Percentiles rank a stretch among this genome's conserved stretches.
Conservation (phyloP, 2,113 vertebrate genomes). For the Notothenia coriiceps region DNA sequence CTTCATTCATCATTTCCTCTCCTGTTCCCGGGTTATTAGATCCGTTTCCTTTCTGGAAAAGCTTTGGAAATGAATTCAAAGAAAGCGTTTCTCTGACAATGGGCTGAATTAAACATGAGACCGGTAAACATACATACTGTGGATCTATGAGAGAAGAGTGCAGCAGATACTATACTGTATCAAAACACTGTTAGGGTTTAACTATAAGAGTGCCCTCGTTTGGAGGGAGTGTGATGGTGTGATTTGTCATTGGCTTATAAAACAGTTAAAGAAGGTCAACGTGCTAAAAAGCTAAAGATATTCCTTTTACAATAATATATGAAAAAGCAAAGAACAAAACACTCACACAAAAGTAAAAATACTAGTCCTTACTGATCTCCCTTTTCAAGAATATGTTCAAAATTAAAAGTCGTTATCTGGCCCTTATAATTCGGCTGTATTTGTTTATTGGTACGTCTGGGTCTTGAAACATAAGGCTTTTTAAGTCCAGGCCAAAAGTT, state of each 20-base stretch:
- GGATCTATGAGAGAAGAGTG: not conserved
- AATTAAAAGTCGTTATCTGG: no score
- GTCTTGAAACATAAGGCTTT: no score
- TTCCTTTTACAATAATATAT: not conserved
- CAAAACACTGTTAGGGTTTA: not conserved
- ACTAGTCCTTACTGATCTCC: no score
- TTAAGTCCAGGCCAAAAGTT: no score
- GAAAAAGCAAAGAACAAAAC: not conserved
- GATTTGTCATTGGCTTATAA: not conserved
- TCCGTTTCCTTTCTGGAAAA: slow-evolving; percentile 32
- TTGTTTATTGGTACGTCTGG: no score
- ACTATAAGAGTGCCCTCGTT: not conserved
- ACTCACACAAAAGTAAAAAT: no score
- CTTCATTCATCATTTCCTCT: slow-evolving; percentile 46
- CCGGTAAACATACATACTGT: not conserved
- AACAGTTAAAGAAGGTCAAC: not conserved
- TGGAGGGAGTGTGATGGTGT: not conserved
- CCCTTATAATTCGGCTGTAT: no score
- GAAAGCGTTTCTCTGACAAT: not conserved
- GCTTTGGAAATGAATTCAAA: slow-evolving; percentile 16
- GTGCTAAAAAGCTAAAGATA: not conserved
- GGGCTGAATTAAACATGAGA: slow-evolving; percentile 40
- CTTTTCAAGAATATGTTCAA: no score
- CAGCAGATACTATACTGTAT: not conserved
- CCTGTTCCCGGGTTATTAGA: slow-evolving; percentile 9